Percentiles rank a stretch among this genome's conserved stretches.
These are phyloP conservation scores for Sebastes jordani DNA, from an alignment of 2,797 vertebrate species.

Conservation along the genomic window DNA sequence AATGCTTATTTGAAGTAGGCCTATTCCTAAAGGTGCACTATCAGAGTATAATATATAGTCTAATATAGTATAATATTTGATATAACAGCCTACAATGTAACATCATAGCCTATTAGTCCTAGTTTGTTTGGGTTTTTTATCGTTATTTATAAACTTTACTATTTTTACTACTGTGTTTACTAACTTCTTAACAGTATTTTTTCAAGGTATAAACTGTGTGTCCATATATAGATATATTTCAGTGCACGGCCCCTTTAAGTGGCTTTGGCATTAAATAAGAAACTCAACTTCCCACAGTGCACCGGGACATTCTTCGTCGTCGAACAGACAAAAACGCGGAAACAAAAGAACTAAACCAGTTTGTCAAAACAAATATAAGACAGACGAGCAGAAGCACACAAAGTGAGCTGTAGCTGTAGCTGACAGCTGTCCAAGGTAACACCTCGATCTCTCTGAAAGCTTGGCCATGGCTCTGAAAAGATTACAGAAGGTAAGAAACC, in stretches of 20 bases:
- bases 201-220: not conserved
- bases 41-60: not conserved
- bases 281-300: constrained; percentile 70
- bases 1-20: too few relatives aligned
- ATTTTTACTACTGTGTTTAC: not conserved
- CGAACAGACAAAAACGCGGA: constrained; percentile 73
- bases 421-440: constrained; percentile 53
- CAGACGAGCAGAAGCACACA: constrained; percentile 24
- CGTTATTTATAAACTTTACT: not conserved
- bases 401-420: constrained; percentile 42
- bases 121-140: not conserved
- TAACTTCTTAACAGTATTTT: not conserved
- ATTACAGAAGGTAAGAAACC: constrained; percentile 77
- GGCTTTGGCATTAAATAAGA: fast-evolving
- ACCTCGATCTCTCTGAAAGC: not conserved
- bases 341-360: constrained; percentile 73
- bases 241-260: constrained; percentile 52
- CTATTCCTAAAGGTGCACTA: not conserved
- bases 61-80: too few relatives aligned
- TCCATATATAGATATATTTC: too few relatives aligned
- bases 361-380: constrained; percentile 69
- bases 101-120: not conserved
- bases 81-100: not conserved
- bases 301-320: constrained; percentile 29
- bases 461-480: constrained; percentile 80